Percentiles rank a stretch among this genome's conserved stretches.
Conservation (phyloP, 1,140 invertebrate genomes). For the Conopomorpha cramerella region DNA sequence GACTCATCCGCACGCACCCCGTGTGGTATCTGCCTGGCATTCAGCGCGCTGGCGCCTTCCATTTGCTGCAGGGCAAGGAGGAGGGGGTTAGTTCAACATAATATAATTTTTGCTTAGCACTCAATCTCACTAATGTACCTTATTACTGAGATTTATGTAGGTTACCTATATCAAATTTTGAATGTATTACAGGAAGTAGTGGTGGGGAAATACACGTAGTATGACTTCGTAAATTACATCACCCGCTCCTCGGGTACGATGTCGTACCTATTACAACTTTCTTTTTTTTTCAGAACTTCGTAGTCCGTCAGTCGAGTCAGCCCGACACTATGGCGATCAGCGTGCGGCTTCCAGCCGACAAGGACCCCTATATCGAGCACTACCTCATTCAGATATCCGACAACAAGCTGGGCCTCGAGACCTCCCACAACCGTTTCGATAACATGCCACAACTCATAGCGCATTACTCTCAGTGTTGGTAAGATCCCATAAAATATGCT, state of each 20-base stretch:
- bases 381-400: constrained; percentile 89
- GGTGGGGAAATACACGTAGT: too few species aligned
- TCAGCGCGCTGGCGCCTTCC: constrained; percentile 87
- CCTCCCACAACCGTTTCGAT: constrained; percentile 89
- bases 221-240: constrained; percentile 1
- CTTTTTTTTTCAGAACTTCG: constrained; percentile 77
- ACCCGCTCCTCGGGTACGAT: constrained; percentile 21
- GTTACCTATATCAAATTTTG: too few species aligned
- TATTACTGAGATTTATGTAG: too few species aligned
- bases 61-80: constrained; percentile 90
- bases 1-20: constrained; percentile 87
- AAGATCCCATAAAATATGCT: too few species aligned
- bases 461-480: constrained; percentile 92
- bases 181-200: too few species aligned
- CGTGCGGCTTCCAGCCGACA: constrained; percentile 82
- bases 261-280: constrained; percentile 17
- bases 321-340: constrained; percentile 92
- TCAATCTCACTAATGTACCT: too few species aligned
- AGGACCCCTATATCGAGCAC: constrained; percentile 91
- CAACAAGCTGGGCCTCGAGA: constrained; percentile 84
- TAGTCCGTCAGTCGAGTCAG: constrained; percentile 92
- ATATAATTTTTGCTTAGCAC: too few species aligned
- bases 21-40: constrained; percentile 96
- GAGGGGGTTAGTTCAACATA: constrained; percentile 86
- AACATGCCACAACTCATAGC: constrained; percentile 89